Conservation (phyloP, 2,797 vertebrate species). For the Microhierax caerulescens region DNA sequence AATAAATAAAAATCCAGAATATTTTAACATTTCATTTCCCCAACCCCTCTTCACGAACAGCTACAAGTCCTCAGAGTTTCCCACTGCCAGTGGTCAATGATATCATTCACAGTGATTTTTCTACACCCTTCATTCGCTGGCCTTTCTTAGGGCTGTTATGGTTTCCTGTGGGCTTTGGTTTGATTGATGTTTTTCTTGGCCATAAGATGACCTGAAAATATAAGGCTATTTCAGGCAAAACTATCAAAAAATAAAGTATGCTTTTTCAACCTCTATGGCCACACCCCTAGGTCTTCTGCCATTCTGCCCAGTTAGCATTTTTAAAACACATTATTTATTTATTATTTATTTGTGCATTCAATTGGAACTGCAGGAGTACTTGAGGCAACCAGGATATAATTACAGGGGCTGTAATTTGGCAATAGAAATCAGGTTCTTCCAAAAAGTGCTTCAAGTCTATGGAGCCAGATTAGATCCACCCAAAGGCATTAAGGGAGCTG, state of each 20-base stretch:
- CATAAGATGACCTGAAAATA: slow-evolving; percentile 18
- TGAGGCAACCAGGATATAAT: neutral
- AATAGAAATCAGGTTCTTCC: neutral
- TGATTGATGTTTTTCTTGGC: slow-evolving; percentile 60
- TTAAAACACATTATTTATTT: neutral
- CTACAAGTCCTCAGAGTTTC: slow-evolving; percentile 27
- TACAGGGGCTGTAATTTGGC: neutral
- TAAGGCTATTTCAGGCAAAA: slow-evolving; percentile 60
- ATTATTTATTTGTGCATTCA: neutral
- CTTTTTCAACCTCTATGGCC: slow-evolving; percentile 4
- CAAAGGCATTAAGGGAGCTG: neutral
- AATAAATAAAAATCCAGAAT: slow-evolving; percentile 50
- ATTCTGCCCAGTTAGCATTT: slow-evolving; percentile 18
- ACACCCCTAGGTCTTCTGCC: neutral
- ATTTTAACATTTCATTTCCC: slow-evolving; percentile 50
- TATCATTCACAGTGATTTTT: slow-evolving; percentile 45
- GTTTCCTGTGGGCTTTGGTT: slow-evolving; percentile 65
- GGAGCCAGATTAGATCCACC: neutral
- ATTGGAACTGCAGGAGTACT: neutral
- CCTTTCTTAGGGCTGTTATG: slow-evolving; percentile 23
- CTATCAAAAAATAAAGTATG: neutral
- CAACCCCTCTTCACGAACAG: neutral
- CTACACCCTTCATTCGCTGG: neutral
- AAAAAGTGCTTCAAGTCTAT: neutral
- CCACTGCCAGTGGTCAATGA: slow-evolving; percentile 50